Evolutionary conservation across 2,888 invertebrate genomes (phyloP).

Genomic region (Epistrophe grossulariae): DNA sequence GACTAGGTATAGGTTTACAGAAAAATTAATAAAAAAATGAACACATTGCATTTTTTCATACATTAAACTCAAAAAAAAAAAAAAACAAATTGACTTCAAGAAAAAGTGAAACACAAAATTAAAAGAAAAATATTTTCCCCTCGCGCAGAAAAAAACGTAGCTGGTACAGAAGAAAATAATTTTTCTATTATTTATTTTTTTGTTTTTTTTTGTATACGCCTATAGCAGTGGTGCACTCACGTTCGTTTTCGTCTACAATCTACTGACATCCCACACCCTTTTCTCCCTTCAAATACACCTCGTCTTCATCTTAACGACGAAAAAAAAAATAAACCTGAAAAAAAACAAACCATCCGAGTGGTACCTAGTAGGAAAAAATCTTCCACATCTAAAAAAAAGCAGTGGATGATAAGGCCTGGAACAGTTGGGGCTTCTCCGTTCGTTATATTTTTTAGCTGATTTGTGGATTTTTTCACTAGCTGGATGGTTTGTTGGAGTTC

Average conservation of each 20-base stretch:
- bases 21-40: slow-evolving; percentile 1
- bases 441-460: slow-evolving; percentile 33
- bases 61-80: background rate
- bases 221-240: slow-evolving; percentile 44
- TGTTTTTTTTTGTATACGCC: background rate
- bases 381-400: slow-evolving; percentile 56
- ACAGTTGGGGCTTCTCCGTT: slow-evolving; percentile 47
- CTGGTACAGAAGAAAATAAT: background rate
- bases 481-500: slow-evolving; percentile 42
- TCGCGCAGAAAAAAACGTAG: background rate
- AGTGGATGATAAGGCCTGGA: slow-evolving; percentile 45
- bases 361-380: slow-evolving; percentile 23
- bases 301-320: slow-evolving; percentile 23
- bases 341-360: slow-evolving; percentile 5
- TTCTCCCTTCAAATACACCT: background rate
- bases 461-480: slow-evolving; percentile 16
- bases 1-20: background rate
- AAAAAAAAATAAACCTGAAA: slow-evolving; percentile 31
- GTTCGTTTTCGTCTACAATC: slow-evolving; percentile 46
- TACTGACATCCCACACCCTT: slow-evolving; percentile 35
- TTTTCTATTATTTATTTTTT: slow-evolving; percentile 42
- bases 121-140: slow-evolving; percentile 40
- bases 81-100: slow-evolving; percentile 21
- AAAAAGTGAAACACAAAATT: slow-evolving; percentile 44
- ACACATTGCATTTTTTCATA: slow-evolving; percentile 3